A percentile compares a stretch with the other conserved stretches of the same genome.
Conservation (phyloP, 2,113 vertebrate genomes). For the Vulpes lagopus region DNA sequence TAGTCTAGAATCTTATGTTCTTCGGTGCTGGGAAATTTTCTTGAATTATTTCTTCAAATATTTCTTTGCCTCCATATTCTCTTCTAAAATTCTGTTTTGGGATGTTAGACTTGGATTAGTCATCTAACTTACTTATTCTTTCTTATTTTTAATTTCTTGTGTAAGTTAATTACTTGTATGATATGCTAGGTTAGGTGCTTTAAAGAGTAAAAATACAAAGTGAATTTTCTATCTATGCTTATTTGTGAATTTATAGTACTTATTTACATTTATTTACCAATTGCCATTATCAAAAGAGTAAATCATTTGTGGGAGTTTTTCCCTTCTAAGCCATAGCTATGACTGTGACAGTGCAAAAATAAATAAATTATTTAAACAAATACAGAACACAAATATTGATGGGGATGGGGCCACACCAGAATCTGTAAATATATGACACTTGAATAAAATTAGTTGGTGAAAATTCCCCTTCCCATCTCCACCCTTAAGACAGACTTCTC, state of each 20-base stretch:
- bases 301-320: neutral
- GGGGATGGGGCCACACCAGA: neutral
- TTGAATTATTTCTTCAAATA: neutral
- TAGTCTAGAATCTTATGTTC: neutral
- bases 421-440: neutral
- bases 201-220: neutral
- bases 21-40: neutral
- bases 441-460: neutral
- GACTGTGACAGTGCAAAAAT: neutral
- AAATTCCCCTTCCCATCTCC: neutral
- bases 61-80: neutral
- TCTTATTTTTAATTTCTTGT: conserved; percentile 40
- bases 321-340: neutral
- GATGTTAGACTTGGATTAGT: neutral
- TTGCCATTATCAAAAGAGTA: neutral
- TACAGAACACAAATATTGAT: neutral
- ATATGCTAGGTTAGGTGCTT: neutral
- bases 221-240: neutral
- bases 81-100: neutral
- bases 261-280: neutral
- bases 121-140: neutral
- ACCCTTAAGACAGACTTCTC: neutral
- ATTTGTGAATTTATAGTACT: neutral
- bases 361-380: neutral
- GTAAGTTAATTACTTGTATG: neutral